A percentile compares a stretch with the other conserved stretches of the same genome.
Evolutionary conservation across 2,113 vertebrate species (phyloP).

Genomic region (Hypocryptadius cinnamomeus): DNA sequence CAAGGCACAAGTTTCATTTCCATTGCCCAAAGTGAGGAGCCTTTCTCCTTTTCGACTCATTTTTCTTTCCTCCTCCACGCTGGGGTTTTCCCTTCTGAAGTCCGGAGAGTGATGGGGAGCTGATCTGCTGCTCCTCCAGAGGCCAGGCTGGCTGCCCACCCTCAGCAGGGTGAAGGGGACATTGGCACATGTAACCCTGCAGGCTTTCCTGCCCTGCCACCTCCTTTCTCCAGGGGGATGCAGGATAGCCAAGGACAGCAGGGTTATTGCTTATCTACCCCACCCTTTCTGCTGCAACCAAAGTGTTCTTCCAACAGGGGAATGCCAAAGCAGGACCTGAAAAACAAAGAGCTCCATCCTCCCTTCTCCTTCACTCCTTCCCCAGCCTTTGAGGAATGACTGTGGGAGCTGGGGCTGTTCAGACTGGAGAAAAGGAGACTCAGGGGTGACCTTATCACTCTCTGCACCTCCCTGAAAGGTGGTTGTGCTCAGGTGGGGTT

Average conservation of each 20-base stretch:
- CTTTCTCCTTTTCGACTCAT: neutral
- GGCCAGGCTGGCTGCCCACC: neutral
- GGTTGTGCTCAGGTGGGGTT: rapidly evolving
- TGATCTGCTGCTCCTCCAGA: neutral
- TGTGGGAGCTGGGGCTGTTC: neutral
- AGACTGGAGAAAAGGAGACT: neutral
- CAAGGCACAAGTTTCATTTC: slow-evolving; percentile 70
- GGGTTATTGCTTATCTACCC: neutral
- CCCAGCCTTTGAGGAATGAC: rapidly evolving
- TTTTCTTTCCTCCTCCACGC: neutral
- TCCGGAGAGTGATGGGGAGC: neutral
- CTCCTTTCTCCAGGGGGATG: rapidly evolving
- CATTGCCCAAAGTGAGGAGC: slow-evolving; percentile 11
- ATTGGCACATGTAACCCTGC: neutral
- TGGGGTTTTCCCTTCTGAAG: neutral
- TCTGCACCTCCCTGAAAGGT: neutral
- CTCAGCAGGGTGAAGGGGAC: neutral
- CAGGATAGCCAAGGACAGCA: neutral
- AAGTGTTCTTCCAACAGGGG: rapidly evolving
- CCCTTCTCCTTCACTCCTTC: neutral
- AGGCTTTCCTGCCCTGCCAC: neutral
- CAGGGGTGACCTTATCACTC: neutral
- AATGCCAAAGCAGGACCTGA: neutral
- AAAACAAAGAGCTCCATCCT: neutral
- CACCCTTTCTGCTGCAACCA: neutral